Evolutionary conservation across 2,888 invertebrate genomes (phyloP), one percentile per base, ranked within the genome.

Genomic region (Trachelus troglodyta): DNA sequence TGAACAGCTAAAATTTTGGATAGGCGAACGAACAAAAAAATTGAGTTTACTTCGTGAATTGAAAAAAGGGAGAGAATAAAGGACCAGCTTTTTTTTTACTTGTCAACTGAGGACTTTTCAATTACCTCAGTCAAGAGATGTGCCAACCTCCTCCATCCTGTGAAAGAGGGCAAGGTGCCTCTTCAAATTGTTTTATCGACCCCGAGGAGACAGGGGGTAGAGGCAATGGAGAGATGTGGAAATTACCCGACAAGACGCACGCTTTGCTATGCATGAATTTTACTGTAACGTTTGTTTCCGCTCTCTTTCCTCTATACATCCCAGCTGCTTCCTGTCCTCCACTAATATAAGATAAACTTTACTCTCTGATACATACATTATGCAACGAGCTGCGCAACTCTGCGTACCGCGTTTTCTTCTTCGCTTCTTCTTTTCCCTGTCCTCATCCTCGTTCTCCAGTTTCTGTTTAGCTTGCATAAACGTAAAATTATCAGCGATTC

Each of bases 251-350:
- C 33, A 74, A 74, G n/a, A n/a, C 30, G 34, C 33, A 23, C 35
- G 23, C 74, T 34, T 34, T 74, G 30, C 74, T 34, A 74, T 74
- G 74, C 34, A 74, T 74, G 74, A 33, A 34, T 74, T 34, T 74
- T 37, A 37, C 74, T 11, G 30, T 31, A 31, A 12, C 23, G 12
- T 69, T 74, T 33, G 34, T 74, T 74, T 33, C 74, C 74, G 33
- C 33, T 74, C n/a, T 74, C 30, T 33, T 74, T 15, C 74, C 34
- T 74, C 74, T n/a, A 34, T 33, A 69, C 69, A 1, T 31, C 69
- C 30, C 34, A 34, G 34, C 12, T 34, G 74, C 15, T 31, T 33
- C 74, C n/a, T n/a, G 34, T 74, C 12, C 37, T 37, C 4, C 37
- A 4, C 12, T 37, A 37, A 33, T 9, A 74, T 34, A n/a, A 33